phyloP scores from a whole-genome alignment of 2,113 vertebrate species.

The Jacana jacana region DNA sequence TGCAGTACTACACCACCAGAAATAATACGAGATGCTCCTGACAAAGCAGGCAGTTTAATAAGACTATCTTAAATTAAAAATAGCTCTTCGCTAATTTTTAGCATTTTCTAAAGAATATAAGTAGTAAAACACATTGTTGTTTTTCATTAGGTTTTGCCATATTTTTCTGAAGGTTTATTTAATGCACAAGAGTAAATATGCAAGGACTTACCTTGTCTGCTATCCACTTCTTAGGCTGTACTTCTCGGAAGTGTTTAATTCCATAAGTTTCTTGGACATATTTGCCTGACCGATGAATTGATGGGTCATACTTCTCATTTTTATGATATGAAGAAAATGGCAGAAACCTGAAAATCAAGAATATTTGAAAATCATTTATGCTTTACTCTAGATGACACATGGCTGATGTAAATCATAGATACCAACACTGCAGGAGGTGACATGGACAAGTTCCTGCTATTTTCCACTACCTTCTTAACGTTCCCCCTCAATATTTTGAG shows the following conservation, averaged over 20 bases:
- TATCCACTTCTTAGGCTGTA: slow-evolving; percentile 72
- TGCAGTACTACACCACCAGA: background rate
- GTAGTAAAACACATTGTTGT: background rate
- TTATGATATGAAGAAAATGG: slow-evolving; percentile 75
- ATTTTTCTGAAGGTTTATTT: background rate
- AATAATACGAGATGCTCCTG: background rate
- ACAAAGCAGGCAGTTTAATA: background rate
- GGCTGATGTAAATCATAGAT: background rate
- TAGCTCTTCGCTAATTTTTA: background rate
- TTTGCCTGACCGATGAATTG: slow-evolving; percentile 67
- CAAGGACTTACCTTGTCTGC: slow-evolving; percentile 73
- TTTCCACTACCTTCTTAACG: background rate
- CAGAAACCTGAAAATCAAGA: slow-evolving; percentile 78
- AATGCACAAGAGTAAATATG: background rate
- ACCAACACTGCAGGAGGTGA: background rate
- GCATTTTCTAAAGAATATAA: background rate
- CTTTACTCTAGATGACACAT: background rate
- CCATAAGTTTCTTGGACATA: slow-evolving; percentile 63
- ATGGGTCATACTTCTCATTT: slow-evolving; percentile 68
- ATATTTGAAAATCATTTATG: background rate
- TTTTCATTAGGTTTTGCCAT: background rate
- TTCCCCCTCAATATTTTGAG: background rate
- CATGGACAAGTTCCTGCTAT: background rate
- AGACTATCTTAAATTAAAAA: background rate
- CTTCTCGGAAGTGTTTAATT: slow-evolving; percentile 75